Evolutionary conservation across 2,113 vertebrate genomes (phyloP).

Genomic region (Zeus faber): DNA sequence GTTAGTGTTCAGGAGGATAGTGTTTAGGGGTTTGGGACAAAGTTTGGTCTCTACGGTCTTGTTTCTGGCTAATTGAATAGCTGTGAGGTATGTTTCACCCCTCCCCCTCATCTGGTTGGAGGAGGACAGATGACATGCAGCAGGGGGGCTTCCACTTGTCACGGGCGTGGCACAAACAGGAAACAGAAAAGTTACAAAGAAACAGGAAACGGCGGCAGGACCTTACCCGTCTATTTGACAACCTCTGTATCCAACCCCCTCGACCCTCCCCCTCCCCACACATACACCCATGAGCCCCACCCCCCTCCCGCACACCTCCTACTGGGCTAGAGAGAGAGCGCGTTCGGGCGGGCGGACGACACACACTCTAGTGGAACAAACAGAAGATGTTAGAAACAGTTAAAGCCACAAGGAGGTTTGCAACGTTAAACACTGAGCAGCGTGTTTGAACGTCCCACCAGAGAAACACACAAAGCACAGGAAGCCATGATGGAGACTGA

Average conservation of each 20-base stretch:
- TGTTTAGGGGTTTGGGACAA: no score
- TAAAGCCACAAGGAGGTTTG: conserved; percentile 56
- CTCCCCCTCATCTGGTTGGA: neutral
- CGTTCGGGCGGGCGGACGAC: conserved; percentile 54
- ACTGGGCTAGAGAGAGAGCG: conserved; percentile 44
- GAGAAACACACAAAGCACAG: conserved; percentile 45
- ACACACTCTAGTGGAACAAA: conserved; percentile 70
- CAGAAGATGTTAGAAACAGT: conserved; percentile 74
- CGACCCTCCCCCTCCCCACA: no score
- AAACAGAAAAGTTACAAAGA: conserved; percentile 7
- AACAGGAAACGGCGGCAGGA: conserved; percentile 1
- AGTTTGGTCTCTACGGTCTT: no score
- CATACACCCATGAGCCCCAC: neutral
- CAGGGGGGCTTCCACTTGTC: neutral
- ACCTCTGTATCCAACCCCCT: neutral
- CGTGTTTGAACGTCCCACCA: conserved; percentile 69
- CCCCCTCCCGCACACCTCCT: conserved; percentile 17
- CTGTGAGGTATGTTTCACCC: neutral
- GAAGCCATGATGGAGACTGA: conserved; percentile 26
- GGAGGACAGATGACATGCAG: neutral
- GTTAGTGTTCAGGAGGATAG: no score
- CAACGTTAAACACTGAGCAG: conserved; percentile 60
- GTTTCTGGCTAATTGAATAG: no score
- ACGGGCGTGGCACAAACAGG: conserved; percentile 13
- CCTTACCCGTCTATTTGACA: neutral